Percentiles rank a stretch among this genome's conserved stretches.
Evolutionary conservation across 2,113 vertebrate genomes (phyloP).

Genomic region (Colaptes auratus): DNA sequence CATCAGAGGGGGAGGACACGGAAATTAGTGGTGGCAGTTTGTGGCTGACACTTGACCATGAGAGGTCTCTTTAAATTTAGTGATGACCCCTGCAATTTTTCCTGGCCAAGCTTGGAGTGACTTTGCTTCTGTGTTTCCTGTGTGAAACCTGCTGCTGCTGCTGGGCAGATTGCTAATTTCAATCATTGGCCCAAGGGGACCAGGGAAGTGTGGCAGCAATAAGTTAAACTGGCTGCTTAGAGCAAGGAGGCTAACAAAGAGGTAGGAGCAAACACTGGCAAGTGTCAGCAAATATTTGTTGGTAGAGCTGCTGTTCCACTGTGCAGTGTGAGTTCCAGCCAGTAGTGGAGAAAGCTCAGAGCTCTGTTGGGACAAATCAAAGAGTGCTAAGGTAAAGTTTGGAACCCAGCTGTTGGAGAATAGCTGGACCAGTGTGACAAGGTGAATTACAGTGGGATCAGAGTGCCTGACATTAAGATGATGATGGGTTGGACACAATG

Average conservation of each 20-base stretch:
- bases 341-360: neutral
- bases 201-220: neutral
- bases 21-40: neutral
- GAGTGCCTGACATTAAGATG: neutral
- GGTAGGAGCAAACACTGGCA: slow-evolving; percentile 36
- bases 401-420: neutral
- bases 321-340: slow-evolving; percentile 11
- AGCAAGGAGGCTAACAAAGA: slow-evolving; percentile 1
- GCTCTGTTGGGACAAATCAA: neutral
- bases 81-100: neutral
- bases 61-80: neutral
- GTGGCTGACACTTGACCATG: neutral
- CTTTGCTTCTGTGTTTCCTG: neutral
- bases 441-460: neutral
- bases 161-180: neutral
- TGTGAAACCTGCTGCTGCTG: neutral
- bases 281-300: slow-evolving; percentile 56
- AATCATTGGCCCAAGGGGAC: neutral
- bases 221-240: slow-evolving; percentile 28
- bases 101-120: neutral
- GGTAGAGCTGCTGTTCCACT: neutral
- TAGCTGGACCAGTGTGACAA: neutral
- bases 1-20: neutral
- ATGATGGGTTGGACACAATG: no score
- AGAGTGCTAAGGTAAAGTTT: neutral